Conservation (phyloP, 1,140 invertebrate species). For the Drosophila punjabiensis region DNA sequence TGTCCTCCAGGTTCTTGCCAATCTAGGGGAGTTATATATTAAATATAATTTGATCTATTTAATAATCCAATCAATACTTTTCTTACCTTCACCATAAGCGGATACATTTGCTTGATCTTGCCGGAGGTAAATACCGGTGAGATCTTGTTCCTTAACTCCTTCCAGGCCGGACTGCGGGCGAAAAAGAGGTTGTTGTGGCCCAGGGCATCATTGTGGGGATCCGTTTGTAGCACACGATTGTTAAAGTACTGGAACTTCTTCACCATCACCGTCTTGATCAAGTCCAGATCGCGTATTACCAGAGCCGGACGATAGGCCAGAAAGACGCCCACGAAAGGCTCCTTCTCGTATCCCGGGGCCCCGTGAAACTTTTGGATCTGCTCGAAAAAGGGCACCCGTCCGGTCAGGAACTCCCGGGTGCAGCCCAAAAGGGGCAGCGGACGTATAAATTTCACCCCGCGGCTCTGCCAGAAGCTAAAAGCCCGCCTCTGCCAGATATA, state of each 20-base stretch:
- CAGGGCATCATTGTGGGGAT: constrained; percentile 62
- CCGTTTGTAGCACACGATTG: constrained; percentile 63
- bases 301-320: constrained; percentile 84
- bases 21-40: constrained; percentile 37
- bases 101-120: constrained; percentile 87
- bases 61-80: background rate
- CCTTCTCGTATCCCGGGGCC: constrained; percentile 50
- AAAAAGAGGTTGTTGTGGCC: constrained; percentile 75
- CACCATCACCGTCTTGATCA: constrained; percentile 86
- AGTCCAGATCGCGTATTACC: constrained; percentile 86
- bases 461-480: constrained; percentile 81
- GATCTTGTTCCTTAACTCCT: constrained; percentile 85
- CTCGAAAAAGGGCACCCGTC: constrained; percentile 28
- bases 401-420: constrained; percentile 50
- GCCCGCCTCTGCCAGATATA: constrained; percentile 57
- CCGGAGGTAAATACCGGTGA: constrained; percentile 86
- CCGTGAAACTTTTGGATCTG: constrained; percentile 55
- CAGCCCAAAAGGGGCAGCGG: constrained; percentile 80
- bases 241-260: constrained; percentile 85
- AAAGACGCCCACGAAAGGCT: constrained; percentile 82
- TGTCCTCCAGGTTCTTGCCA: constrained; percentile 61
- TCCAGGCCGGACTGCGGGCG: constrained; percentile 85
- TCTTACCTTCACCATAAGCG: constrained; percentile 84
- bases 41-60: background rate
- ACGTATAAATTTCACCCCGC: constrained; percentile 81